These are phyloP conservation scores for Malthinus flaveolus DNA, from an alignment of 2,888 invertebrate genomes.

Conservation along the genomic window DNA sequence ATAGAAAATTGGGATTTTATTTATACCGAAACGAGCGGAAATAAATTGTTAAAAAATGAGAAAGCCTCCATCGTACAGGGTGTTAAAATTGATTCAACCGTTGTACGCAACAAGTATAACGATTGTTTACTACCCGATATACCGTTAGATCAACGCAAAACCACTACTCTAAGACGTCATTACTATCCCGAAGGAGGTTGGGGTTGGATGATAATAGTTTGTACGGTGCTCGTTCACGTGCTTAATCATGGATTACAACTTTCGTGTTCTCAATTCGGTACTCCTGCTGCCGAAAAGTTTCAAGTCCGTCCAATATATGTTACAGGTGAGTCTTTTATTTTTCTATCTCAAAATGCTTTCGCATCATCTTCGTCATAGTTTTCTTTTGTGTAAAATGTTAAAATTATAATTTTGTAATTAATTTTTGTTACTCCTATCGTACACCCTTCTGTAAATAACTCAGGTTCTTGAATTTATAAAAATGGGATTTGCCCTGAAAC, in stretches of 20 bases:
- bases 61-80: constrained; percentile 11
- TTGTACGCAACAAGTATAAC: constrained; percentile 36
- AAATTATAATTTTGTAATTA: too few species aligned
- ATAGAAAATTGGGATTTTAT: constrained; percentile 52
- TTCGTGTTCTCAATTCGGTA: constrained; percentile 62
- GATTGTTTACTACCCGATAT: constrained; percentile 44
- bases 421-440: too few species aligned
- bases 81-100: constrained; percentile 23
- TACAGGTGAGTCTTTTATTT: constrained; percentile 62
- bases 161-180: constrained; percentile 62
- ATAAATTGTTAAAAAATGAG: constrained; percentile 22
- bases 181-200: constrained; percentile 88
- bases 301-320: constrained; percentile 65
- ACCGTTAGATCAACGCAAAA: constrained; percentile 51
- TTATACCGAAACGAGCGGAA: constrained; percentile 43
- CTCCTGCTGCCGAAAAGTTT: constrained; percentile 63
- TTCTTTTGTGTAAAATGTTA: too few species aligned
- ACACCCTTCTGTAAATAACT: too few species aligned
- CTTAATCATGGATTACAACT: constrained; percentile 77
- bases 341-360: not conserved
- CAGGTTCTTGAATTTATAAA: too few species aligned
- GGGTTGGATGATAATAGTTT: constrained; percentile 81
- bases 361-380: too few species aligned
- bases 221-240: constrained; percentile 72
- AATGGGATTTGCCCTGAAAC: too few species aligned